Base-by-base conservation (phyloP, 2,888 invertebrate genomes). In the Euspilapteryx auroguttella region DNA sequence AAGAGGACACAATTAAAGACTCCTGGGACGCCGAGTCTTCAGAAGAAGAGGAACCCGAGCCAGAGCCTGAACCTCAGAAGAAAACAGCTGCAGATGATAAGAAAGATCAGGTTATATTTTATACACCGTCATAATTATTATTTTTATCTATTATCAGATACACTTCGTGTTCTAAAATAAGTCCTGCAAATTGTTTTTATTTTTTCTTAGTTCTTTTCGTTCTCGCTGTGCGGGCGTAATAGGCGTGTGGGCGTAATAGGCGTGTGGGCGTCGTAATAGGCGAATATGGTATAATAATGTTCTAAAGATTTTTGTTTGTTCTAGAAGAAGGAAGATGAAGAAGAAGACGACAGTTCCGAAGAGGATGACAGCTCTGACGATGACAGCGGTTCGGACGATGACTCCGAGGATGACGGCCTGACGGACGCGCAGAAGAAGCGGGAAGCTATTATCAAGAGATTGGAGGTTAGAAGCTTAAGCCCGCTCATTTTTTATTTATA, bases 1-100 rank as follows among this genome's bases (percentile, higher is more conserved):
- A 78, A 7, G 80, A 77, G 40, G 81, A 83, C 34, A 49, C 53
- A 3, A 83, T 92, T 1, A 91, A 92, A 54, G 89, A 92, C 44
- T 81, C 89, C 0, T 92, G 92, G 91, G 92, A 92, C 62, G 88
- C 86, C 0, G 86, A 86, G 34, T 86, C 86, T 25, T 73, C 73
- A 2, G 80, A 80, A 31, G 82, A 80, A 31, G 82, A 81, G 10
- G 73, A 73, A 30, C 36, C 41, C 0, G 68, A 63, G 32, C 27
- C 32, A 7, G 28, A 32, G 36, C 35, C 24, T 12, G 20, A 28
- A 33, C 37, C 22, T 42, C 42, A 14, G 47, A 49, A 24, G 47
- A 54, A 15, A 36, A 26, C 10, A 26, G 21, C 8, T n/a, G n/a
- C n/a, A n/a, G n/a, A n/a, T n/a, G n/a, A n/a, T n/a, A n/a, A n/a